Conservation (phyloP, 2,888 invertebrate species). For the Microctonus brassicae region DNA sequence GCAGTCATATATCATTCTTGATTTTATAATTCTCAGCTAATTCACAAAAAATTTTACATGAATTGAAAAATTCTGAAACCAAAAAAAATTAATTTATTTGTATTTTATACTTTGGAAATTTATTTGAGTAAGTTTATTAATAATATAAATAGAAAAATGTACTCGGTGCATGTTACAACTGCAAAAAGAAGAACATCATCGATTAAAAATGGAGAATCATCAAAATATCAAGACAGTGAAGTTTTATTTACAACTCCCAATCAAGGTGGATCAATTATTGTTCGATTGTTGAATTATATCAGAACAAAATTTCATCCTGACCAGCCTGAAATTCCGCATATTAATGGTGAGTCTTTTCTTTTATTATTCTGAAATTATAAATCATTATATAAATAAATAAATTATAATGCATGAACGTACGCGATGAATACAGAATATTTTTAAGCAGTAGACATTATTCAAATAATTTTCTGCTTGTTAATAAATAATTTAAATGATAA, state of each 20-base stretch:
- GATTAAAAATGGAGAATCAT: slow-evolving; percentile 43
- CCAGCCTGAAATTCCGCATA: slow-evolving; percentile 48
- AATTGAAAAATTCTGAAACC: neutral
- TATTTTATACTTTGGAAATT: neutral
- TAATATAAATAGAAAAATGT: slow-evolving; percentile 52
- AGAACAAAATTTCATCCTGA: slow-evolving; percentile 59
- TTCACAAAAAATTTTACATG: neutral
- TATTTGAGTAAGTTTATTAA: neutral
- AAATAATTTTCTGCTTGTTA: too few species aligned
- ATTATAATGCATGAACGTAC: too few species aligned
- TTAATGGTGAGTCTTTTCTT: slow-evolving; percentile 52
- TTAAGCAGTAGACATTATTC: too few species aligned
- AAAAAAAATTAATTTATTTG: neutral
- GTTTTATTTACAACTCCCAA: slow-evolving; percentile 55
- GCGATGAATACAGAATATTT: too few species aligned
- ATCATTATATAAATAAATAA: too few species aligned
- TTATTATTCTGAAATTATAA: neutral
- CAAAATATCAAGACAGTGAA: slow-evolving; percentile 55
- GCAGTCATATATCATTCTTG: neutral
- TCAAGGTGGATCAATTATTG: slow-evolving; percentile 59
- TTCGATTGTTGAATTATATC: slow-evolving; percentile 60
- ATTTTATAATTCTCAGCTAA: neutral
- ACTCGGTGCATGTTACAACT: slow-evolving; percentile 62
- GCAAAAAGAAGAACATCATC: slow-evolving; percentile 53
- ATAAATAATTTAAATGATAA: too few species aligned